Evolutionary conservation across 2,113 vertebrate species (phyloP).

Genomic region (Bubo blakistoni): DNA sequence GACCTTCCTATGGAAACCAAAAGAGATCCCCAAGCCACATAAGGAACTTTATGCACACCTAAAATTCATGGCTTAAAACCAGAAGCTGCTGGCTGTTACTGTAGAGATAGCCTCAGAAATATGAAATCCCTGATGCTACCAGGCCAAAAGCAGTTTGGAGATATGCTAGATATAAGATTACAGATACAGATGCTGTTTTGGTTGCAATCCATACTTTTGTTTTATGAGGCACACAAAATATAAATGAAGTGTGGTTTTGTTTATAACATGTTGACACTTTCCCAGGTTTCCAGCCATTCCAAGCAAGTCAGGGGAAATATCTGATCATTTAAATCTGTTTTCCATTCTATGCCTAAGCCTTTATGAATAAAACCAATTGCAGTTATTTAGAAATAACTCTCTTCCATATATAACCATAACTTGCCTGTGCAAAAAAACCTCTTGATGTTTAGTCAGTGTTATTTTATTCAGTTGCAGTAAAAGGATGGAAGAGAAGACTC

Average conservation of each 20-base stretch:
- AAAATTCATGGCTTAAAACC: background rate
- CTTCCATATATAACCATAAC: background rate
- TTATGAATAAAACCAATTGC: background rate
- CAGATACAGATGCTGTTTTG: background rate
- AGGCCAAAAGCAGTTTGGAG: background rate
- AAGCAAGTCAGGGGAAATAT: slow-evolving; percentile 1
- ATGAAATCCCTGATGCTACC: background rate
- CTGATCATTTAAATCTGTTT: slow-evolving; percentile 23
- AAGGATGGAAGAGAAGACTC: background rate
- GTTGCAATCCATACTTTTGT: background rate
- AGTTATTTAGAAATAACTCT: background rate
- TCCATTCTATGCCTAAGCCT: background rate
- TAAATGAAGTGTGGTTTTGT: background rate
- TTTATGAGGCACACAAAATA: background rate
- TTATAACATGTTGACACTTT: background rate
- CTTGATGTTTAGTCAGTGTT: background rate
- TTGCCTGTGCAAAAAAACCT: background rate
- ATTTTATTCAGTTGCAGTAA: slow-evolving; percentile 11
- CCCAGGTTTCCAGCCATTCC: background rate
- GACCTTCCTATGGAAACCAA: background rate
- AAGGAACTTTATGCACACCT: background rate
- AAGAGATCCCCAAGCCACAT: background rate
- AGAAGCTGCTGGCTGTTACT: background rate
- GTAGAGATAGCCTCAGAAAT: background rate
- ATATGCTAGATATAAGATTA: background rate